Percentiles rank a stretch among this genome's conserved stretches.
Conservation (phyloP, 2,113 vertebrate species). For the Ciconia maguari region DNA sequence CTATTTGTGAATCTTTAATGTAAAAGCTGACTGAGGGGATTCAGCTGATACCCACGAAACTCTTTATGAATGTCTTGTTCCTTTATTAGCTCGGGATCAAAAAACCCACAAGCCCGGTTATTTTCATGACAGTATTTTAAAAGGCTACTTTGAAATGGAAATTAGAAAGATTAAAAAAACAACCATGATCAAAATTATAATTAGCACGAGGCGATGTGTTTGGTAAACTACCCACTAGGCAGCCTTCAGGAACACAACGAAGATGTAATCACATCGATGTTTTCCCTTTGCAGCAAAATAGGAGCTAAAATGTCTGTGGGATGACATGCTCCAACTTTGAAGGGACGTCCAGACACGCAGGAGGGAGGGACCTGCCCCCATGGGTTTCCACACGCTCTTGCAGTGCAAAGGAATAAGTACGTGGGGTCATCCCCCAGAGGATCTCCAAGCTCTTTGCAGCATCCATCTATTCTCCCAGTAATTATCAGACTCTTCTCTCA, state of each 20-base stretch:
- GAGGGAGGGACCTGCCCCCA: not conserved
- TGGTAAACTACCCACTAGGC: conserved; percentile 3
- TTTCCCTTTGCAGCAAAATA: not conserved
- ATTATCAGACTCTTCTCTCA: not conserved
- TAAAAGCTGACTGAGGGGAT: not conserved
- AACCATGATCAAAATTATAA: conserved; percentile 20
- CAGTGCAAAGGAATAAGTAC: not conserved
- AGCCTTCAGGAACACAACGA: not conserved
- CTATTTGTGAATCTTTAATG: not conserved
- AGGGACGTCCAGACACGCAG: not conserved
- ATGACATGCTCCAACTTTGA: not conserved
- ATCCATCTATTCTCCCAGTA: not conserved
- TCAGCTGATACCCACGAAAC: not conserved
- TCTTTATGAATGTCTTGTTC: not conserved
- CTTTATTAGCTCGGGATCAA: not conserved
- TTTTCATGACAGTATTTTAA: conserved; percentile 44
- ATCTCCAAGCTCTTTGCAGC: not conserved
- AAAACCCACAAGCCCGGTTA: not conserved
- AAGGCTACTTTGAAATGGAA: conserved; percentile 58
- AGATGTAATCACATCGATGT: not conserved
- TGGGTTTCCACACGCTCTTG: not conserved
- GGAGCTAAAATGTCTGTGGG: not conserved
- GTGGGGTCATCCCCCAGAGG: not conserved
- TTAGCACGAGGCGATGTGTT: not conserved
- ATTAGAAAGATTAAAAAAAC: conserved; percentile 25